Evolutionary conservation across 2,888 invertebrate species (phyloP), one percentile per base, ranked within the genome.

Genomic region (Petrolisthes cinctipes): DNA sequence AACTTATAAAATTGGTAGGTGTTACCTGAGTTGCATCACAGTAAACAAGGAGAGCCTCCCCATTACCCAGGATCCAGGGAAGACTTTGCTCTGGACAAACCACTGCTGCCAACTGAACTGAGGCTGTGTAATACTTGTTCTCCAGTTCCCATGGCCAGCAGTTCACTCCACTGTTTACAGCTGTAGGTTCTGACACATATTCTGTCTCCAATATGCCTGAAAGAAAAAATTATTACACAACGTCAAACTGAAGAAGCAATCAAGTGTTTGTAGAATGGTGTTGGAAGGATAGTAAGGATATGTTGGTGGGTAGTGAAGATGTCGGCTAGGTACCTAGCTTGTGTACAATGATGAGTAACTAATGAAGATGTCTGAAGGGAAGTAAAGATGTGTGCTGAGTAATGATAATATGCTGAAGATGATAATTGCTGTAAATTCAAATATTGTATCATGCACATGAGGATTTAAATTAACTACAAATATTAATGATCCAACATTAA

Each of bases 71-170:
- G 56, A 88, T 78, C 79, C 82, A 71, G 1, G 93, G 93, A 91
- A 94, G 93, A 73, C 93, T 92, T 91, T 94, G 92, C 89, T 93
- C 93, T 51, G 94, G 93, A 84, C 94, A 92, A 91, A 93, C 92
- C 82, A 95, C 92, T 0, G 94, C 93, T 91, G 95, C 94, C 37
- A 96, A 91, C 90, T 94, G 92, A 61, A 95, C 94, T 92, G 94
- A 93, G 14, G 95, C 94, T 78, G 94, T 94, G 92, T 96, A 96
- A 93, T 96, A 96, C 92, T 96, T 96, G 71, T 95, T 96, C 91
- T 95, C 94, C 89, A 86, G 54, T 51, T 81, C 75, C 86, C 86
- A 86, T 14, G 56, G 53, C 86, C 86, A 86, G 51, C 73, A 81
- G n/a, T 81, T 37, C 9, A 86, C 51, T 5, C 61, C 75, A n/a